These are phyloP conservation scores for Myotis davidii DNA, from an alignment of 2,113 vertebrate genomes.

Conservation along the genomic window DNA sequence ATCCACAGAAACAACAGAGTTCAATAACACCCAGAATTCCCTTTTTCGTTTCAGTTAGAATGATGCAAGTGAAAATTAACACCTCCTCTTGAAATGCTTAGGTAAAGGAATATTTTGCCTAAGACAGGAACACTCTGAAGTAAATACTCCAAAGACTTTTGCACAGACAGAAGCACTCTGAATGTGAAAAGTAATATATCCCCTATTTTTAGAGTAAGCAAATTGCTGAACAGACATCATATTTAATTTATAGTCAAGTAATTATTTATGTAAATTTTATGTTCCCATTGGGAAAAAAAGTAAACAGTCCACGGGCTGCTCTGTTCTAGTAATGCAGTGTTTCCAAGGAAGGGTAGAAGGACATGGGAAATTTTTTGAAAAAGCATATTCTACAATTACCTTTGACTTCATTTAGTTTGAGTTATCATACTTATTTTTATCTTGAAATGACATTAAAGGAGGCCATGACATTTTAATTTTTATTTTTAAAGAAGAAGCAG, in stretches of 20 bases:
- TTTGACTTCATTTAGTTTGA: constrained; percentile 9
- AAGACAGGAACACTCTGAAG: not conserved
- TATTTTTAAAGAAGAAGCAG: not conserved
- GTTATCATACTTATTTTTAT: not conserved
- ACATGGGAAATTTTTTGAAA: not conserved
- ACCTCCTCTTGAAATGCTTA: constrained; percentile 13
- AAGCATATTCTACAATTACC: constrained; percentile 16
- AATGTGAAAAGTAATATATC: constrained; percentile 16
- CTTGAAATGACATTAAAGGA: constrained; percentile 8
- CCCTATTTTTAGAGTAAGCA: constrained; percentile 35
- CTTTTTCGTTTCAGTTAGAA: constrained; percentile 4
- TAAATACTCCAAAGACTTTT: not conserved
- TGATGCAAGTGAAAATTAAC: not conserved
- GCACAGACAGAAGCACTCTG: not conserved
- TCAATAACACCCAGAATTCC: not conserved
- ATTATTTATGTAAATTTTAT: not conserved
- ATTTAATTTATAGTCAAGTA: not conserved
- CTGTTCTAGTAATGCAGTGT: not conserved
- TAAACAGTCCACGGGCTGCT: not conserved
- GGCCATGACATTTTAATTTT: not conserved
- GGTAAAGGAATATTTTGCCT: not conserved
- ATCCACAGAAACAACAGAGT: not conserved
- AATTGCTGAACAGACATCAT: not conserved
- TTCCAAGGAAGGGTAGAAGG: not conserved
- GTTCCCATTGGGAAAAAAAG: not conserved